Base-by-base conservation (phyloP, 1,140 invertebrate species). In the Pseudomyrmex cubaensis region DNA sequence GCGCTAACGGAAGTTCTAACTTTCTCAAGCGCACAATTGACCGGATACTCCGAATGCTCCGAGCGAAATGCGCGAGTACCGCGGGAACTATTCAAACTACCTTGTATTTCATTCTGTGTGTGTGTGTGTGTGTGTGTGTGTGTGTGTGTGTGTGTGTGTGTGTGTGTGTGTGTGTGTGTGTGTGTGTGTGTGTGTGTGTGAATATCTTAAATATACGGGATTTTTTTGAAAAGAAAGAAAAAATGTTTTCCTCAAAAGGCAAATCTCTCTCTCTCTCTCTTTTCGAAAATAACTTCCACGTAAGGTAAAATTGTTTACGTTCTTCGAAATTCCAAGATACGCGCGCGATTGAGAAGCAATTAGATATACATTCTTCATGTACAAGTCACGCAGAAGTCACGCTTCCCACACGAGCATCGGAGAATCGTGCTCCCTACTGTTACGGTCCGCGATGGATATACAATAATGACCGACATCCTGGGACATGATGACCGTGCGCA, bases 401-500 rank as follows among this genome's bases (percentile, higher is more conserved):
- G 46, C 35, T 46, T 67, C 48, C 35, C 57, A 61, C 35, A 73
- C 46, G 56, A 56, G 50, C 44, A 48, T 52, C 35, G 20, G 48
- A 17, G 46, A 57, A 82, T 25, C 25, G 70, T 61, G 48, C 78
- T 66, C 72, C 72, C 83, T 46, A 8, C 22, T 59, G 44, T 67
- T 44, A 15, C 15, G 10, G 22, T 50, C 10, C 35, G 70, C 59
- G 48, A 80, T 86, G 67, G 63, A 62, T 63, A 61, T 22, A 62
- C 52, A 86, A 86, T 87, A 87, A 86, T 84, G 66, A 87, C 73
- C 70, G n/a, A 75, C 75, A 82, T 87, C 86, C 82, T 48, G 86
- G 70, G 35, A 54, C 9, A 52, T 17, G 61, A 70, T 70, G 56
- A 77, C 48, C 50, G 20, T 15, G 46, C 20, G 54, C 35, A 50